Conservation (phyloP, 1,140 invertebrate species). For the Centruroides vittatus region DNA sequence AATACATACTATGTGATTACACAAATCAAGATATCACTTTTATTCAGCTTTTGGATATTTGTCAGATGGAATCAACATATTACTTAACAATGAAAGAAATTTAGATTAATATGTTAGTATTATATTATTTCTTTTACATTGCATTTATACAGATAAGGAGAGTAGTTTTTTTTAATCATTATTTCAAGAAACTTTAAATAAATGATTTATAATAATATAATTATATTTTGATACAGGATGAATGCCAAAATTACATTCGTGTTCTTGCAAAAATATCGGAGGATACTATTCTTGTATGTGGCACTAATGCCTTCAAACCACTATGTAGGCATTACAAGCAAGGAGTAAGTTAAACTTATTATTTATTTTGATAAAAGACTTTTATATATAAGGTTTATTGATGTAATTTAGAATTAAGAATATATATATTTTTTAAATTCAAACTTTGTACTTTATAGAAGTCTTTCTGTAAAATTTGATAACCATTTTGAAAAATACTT, state of each 20-base stretch:
- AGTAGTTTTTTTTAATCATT: background rate
- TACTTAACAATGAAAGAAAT: too few relatives aligned
- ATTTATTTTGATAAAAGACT: too few relatives aligned
- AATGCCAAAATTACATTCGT: constrained; percentile 93
- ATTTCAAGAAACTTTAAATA: too few relatives aligned
- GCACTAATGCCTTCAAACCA: constrained; percentile 87
- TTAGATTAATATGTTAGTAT: too few relatives aligned
- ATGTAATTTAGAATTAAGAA: background rate
- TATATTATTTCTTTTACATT: too few relatives aligned
- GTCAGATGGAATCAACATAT: too few relatives aligned
- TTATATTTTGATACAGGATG: constrained; percentile 29
- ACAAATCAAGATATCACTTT: too few relatives aligned
- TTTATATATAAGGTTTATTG: too few relatives aligned
- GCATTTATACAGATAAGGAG: too few relatives aligned
- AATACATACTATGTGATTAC: too few relatives aligned
- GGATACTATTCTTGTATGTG: constrained; percentile 65
- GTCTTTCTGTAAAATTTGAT: background rate
- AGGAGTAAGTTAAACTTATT: constrained; percentile 30
- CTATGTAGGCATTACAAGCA: constrained; percentile 71
- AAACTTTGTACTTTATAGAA: background rate
- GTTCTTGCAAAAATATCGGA: constrained; percentile 54
- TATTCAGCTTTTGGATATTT: too few relatives aligned
- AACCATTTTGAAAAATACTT: background rate
- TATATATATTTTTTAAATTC: background rate
- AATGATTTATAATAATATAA: background rate